phyloP scores from a whole-genome alignment of 2,113 vertebrate genomes.

The Silurus asotus region DNA sequence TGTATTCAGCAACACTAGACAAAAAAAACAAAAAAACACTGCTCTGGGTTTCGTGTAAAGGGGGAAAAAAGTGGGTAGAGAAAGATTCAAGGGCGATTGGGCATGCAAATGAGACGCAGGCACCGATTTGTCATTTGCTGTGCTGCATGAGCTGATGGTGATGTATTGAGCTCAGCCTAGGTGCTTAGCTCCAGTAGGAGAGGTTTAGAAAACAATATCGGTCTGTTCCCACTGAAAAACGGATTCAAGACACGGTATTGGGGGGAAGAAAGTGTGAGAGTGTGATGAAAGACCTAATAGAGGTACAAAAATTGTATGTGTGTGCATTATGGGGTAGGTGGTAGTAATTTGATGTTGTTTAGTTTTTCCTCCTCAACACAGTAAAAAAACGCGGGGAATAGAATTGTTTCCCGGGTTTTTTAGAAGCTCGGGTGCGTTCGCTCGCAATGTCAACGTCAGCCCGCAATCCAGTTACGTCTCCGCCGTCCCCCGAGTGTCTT shows the following conservation, averaged over 20 bases:
- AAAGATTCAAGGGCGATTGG: constrained; percentile 66
- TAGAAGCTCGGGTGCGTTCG: constrained; percentile 1
- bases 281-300: constrained; percentile 17
- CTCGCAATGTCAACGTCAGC: background rate
- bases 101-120: constrained; percentile 69
- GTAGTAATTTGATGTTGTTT: constrained; percentile 6
- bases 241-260: constrained; percentile 5
- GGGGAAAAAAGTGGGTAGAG: constrained; percentile 18
- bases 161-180: constrained; percentile 68
- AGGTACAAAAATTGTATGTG: background rate
- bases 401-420: constrained; percentile 22
- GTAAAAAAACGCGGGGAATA: background rate
- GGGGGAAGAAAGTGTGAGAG: background rate
- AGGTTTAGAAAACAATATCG: constrained; percentile 40
- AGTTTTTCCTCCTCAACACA: background rate
- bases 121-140: constrained; percentile 69
- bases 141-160: constrained; percentile 53
- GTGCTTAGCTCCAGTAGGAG: constrained; percentile 58
- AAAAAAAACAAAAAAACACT: background rate
- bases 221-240: constrained; percentile 17
- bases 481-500: background rate
- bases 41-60: background rate
- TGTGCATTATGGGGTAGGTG: background rate
- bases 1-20: background rate
- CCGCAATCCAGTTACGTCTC: background rate